Base-by-base conservation (phyloP, 2,113 vertebrate species). In the Antechinus flavipes region DNA sequence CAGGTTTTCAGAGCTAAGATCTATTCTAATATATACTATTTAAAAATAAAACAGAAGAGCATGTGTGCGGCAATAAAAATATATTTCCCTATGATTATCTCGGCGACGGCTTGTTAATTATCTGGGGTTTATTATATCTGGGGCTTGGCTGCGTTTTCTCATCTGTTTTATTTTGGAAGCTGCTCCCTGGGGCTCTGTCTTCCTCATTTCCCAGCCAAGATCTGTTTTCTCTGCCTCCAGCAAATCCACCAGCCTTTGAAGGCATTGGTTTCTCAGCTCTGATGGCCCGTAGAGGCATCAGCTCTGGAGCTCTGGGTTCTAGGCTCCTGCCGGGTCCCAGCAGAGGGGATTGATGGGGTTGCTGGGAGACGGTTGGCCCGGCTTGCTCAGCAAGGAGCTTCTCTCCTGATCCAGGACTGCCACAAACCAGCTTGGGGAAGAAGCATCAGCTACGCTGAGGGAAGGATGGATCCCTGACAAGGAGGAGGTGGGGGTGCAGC, bases 21-120 rank as follows among this genome's bases (percentile, higher is more conserved):
- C 97, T 93, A 93, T 98, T 92, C 55, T 96, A 95, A 93, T 93
- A 68, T 52, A 94, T 52, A 93, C 94, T 96, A 96, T 98, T 98
- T 98, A 96, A 98, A 98, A 96, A 97, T 96, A 94, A 98, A 97
- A 97, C 54, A 53, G 97, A 91, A 90, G 96, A 91, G 96, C 95
- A 96, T 98, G 95, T 96, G 96, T 97, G 98, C 97, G 98, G 96
- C 96, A 98, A 99, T 98, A 98, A 99, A 99, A 97, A 95, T 94
- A 91, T 98, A 98, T 97, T 98, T 98, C 96, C 97, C 96, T 96
- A 95, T 84, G 92, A 92, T 84, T 96, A 35, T 68, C 90, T 94
- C 90, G 54, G 26, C 92, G 90, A 30, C 91, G 91, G 47, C 91
- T 49, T 96, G 53, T 97, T 90, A 96, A n/a, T 98, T 97, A 95